Base-by-base conservation (phyloP, 2,113 vertebrate genomes). In the Okapia johnstoni region DNA sequence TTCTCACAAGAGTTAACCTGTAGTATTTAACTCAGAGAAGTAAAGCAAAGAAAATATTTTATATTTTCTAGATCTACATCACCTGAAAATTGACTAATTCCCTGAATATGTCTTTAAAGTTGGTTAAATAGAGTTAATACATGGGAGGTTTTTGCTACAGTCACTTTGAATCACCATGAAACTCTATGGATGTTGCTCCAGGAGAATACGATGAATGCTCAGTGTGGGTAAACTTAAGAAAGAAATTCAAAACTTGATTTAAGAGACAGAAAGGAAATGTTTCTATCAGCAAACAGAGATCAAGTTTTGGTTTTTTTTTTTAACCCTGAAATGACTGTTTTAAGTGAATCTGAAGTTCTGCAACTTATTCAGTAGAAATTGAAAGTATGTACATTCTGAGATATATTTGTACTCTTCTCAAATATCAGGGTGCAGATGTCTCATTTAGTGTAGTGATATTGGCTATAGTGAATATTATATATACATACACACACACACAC, bases 241-340 rank as follows among this genome's bases (percentile, higher is more conserved):
- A 70, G 58, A 93, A 97, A 85, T 66, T 96, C 30, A 87, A 85
- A 96, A 90, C 48, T 83, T 73, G 73, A 95, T 94, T 93, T 88
- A 90, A 97, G 85, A 92, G 1, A 28, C 28, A 50, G 21, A 63
- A 96, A 88, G 84, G 30, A 88, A 93, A 92, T 92, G 17, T 94
- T 97, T 97, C 46, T 76, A 76, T 43, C 40, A 76, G 36, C 73
- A 66, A 85, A 28, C 50, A 90, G 87, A 90, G 96, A 84, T 92
- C 60, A 96, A 90, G 80, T 13, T 30, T 19, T 21, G 21, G 4
- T n/a, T 81, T 90, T 90, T 8, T 60, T 70, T 66, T 66, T 8
- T 21, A 8, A 40, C 10, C 66, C 57, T 83, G 43, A 90, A 80
- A 61, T 52, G 9, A 57, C 84, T 55, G 7, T 88, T 97, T 95